Percentiles rank a stretch among this genome's conserved stretches.
These are phyloP conservation scores for Drosophila nigromelanica DNA, from an alignment of 1,140 invertebrate genomes.

Conservation along the genomic window DNA sequence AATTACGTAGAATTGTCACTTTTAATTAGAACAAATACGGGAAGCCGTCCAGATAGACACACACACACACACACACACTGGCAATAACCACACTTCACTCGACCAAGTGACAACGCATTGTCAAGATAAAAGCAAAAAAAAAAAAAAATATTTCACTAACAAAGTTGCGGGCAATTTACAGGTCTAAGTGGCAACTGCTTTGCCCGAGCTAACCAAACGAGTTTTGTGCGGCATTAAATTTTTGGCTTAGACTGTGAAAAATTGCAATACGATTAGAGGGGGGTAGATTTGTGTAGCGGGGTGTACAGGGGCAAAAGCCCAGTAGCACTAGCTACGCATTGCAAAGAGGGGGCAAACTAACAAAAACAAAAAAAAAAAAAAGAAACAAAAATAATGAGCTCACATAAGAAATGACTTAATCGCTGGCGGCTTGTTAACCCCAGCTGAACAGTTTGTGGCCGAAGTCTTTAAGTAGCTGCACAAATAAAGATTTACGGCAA, in stretches of 20 bases:
- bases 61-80: slow-evolving; percentile 14
- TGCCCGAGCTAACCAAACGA: slow-evolving; percentile 39
- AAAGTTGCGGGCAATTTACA: slow-evolving; percentile 53
- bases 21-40: slow-evolving; percentile 79
- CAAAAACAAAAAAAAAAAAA: slow-evolving; percentile 24
- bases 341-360: not conserved
- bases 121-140: slow-evolving; percentile 63
- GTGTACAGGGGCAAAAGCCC: slow-evolving; percentile 30
- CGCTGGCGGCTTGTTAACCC: slow-evolving; percentile 79
- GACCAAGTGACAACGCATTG: slow-evolving; percentile 45
- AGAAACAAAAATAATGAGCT: slow-evolving; percentile 65
- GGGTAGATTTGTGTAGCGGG: slow-evolving; percentile 6
- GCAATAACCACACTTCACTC: slow-evolving; percentile 5
- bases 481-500: slow-evolving; percentile 80
- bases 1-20: slow-evolving; percentile 81
- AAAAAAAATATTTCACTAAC: slow-evolving; percentile 56
- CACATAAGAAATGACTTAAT: slow-evolving; percentile 81
- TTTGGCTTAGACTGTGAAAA: slow-evolving; percentile 65
- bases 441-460: slow-evolving; percentile 33
- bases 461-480: slow-evolving; percentile 74
- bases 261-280: slow-evolving; percentile 41
- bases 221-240: slow-evolving; percentile 63
- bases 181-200: slow-evolving; percentile 38
- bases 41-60: slow-evolving; percentile 17
- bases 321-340: slow-evolving; percentile 53